Percentiles rank a stretch among this genome's conserved stretches.
Conservation (phyloP, 2,888 invertebrate species). For the Pogonocherus hispidulus region DNA sequence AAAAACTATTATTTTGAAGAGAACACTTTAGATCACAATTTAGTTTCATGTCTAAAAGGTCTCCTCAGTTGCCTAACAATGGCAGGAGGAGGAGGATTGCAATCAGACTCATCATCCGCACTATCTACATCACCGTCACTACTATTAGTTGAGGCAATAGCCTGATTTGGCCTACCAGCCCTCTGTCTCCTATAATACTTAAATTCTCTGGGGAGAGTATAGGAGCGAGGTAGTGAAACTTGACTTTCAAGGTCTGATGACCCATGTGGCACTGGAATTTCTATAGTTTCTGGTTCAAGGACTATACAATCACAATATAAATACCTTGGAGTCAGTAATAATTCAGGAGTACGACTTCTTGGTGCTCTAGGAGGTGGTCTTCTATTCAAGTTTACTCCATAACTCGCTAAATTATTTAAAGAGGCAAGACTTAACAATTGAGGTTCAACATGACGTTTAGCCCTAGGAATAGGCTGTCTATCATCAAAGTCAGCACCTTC, state of each 20-base stretch:
- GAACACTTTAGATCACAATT: slow-evolving; percentile 65
- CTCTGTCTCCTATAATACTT: slow-evolving; percentile 77
- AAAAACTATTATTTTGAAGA: slow-evolving; percentile 19
- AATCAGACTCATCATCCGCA: slow-evolving; percentile 74
- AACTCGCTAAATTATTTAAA: slow-evolving; percentile 66
- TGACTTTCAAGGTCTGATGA: slow-evolving; percentile 82
- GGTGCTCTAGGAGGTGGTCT: slow-evolving; percentile 67
- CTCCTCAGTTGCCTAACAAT: slow-evolving; percentile 66
- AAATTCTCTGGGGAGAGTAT: slow-evolving; percentile 88
- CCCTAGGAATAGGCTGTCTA: slow-evolving; percentile 78
- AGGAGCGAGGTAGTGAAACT: slow-evolving; percentile 86
- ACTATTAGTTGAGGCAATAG: slow-evolving; percentile 86
- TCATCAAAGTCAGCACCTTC: slow-evolving; percentile 71
- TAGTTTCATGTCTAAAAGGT: slow-evolving; percentile 75
- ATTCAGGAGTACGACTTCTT: slow-evolving; percentile 80
- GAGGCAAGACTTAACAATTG: slow-evolving; percentile 72
- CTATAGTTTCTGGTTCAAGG: slow-evolving; percentile 58
- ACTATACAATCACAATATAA: slow-evolving; percentile 71
- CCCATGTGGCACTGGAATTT: slow-evolving; percentile 59
- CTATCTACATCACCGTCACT: slow-evolving; percentile 88
- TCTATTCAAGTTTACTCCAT: slow-evolving; percentile 66
- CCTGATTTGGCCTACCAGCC: slow-evolving; percentile 73
- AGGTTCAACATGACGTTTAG: slow-evolving; percentile 75
- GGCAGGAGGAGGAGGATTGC: slow-evolving; percentile 66
- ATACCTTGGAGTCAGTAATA: slow-evolving; percentile 83